Evolutionary conservation across 2,113 vertebrate genomes (phyloP).

Genomic region (Aix galericulata): DNA sequence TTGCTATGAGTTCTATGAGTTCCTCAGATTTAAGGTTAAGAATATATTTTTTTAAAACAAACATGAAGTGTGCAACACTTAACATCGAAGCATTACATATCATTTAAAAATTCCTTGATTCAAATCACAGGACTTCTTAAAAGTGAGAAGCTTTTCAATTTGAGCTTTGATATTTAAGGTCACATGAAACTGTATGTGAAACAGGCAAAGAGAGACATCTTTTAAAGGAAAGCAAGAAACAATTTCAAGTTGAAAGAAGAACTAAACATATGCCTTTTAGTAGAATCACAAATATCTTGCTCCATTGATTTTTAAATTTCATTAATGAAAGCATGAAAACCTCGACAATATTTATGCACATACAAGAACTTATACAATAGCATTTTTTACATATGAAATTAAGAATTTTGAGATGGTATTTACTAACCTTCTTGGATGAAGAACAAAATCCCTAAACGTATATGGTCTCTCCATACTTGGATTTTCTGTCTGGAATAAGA

Average conservation of each 20-base stretch:
- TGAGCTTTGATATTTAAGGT: neutral
- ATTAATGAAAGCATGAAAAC: neutral
- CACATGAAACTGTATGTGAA: neutral
- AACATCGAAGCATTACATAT: neutral
- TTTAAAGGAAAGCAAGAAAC: neutral
- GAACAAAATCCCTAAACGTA: constrained; percentile 97
- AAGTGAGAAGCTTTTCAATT: neutral
- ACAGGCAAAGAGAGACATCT: neutral
- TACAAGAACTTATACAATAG: neutral
- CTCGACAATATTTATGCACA: neutral
- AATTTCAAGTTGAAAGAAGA: neutral
- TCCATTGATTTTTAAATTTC: neutral
- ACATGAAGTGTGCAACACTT: neutral
- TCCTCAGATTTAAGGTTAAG: neutral
- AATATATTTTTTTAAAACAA: neutral
- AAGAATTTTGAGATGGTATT: neutral
- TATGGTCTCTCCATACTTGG: constrained; percentile 92
- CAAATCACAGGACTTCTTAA: neutral
- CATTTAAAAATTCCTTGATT: neutral
- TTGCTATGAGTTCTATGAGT: neutral
- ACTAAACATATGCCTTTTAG: neutral
- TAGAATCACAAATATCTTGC: neutral
- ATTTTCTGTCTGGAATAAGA: constrained; percentile 93
- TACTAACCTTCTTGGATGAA: constrained; percentile 95
- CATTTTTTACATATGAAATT: neutral